These are phyloP conservation scores for Brachionus sp. DNA, from an alignment of 1,140 invertebrate species.

Conservation along the genomic window DNA sequence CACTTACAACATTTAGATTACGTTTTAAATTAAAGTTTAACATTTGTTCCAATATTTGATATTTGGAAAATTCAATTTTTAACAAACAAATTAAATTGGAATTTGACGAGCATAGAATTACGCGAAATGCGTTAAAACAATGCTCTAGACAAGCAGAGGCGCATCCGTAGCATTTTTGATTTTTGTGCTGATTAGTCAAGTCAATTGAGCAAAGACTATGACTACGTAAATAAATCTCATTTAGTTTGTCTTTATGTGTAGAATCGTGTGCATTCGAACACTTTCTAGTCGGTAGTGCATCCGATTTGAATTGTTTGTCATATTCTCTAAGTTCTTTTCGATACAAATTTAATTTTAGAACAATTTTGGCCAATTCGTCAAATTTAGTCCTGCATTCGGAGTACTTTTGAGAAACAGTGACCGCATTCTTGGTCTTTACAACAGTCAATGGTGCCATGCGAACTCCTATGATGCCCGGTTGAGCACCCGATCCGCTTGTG, in stretches of 20 bases:
- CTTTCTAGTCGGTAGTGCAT: slow-evolving; percentile 51
- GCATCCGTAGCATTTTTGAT: slow-evolving; percentile 62
- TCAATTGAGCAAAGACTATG: no score
- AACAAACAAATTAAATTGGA: neutral
- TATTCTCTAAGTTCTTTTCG: slow-evolving; percentile 83
- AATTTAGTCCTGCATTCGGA: slow-evolving; percentile 91
- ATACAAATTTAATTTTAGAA: slow-evolving; percentile 54
- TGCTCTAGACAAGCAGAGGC: slow-evolving; percentile 75
- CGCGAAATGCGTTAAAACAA: slow-evolving; percentile 82
- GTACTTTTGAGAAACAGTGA: slow-evolving; percentile 78
- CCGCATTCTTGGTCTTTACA: slow-evolving; percentile 59
- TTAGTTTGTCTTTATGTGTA: slow-evolving; percentile 6
- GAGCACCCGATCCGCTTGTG: no score
- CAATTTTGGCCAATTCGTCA: slow-evolving; percentile 91
- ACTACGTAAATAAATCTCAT: no score
- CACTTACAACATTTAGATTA: neutral
- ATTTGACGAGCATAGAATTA: slow-evolving; percentile 64
- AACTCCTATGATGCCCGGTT: slow-evolving; percentile 55
- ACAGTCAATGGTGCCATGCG: neutral
- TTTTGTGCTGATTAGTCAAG: neutral
- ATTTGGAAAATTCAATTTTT: neutral
- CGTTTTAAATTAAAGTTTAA: slow-evolving; percentile 30
- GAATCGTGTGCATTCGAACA: no score
- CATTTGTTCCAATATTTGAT: neutral
- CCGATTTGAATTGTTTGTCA: slow-evolving; percentile 72